Conservation (phyloP, 2,113 vertebrate species). For the Campylorhamphus procurvoides region DNA sequence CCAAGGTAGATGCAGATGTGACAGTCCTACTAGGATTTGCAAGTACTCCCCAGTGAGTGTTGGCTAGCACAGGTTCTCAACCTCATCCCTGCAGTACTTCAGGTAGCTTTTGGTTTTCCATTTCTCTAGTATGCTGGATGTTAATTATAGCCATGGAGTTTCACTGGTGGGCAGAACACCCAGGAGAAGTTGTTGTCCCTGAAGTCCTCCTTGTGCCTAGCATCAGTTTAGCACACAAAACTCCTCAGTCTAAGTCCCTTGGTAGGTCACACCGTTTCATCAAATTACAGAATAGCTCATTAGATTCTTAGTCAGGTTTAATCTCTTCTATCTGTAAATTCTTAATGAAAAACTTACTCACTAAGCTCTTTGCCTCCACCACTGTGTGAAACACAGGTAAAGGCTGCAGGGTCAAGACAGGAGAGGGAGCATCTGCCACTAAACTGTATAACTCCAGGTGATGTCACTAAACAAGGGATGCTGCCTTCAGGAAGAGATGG, state of each 20-base stretch:
- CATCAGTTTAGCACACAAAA: background rate
- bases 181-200: background rate
- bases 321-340: background rate
- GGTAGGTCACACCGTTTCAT: background rate
- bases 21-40: background rate
- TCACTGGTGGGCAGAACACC: background rate
- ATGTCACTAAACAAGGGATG: background rate
- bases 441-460: background rate
- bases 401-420: background rate
- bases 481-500: background rate
- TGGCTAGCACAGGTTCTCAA: background rate
- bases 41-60: background rate
- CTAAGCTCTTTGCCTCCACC: background rate
- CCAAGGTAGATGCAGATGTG: background rate
- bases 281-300: background rate
- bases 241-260: background rate
- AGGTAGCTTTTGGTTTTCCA: background rate
- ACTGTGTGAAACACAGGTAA: background rate
- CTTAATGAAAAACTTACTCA: background rate
- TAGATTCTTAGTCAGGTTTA: background rate
- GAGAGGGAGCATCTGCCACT: background rate
- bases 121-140: background rate
- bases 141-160: background rate
- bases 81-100: background rate
- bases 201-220: background rate